These are phyloP conservation scores for Rhaphigaster nebulosa DNA, from an alignment of 2,888 invertebrate genomes.

Conservation along the genomic window DNA sequence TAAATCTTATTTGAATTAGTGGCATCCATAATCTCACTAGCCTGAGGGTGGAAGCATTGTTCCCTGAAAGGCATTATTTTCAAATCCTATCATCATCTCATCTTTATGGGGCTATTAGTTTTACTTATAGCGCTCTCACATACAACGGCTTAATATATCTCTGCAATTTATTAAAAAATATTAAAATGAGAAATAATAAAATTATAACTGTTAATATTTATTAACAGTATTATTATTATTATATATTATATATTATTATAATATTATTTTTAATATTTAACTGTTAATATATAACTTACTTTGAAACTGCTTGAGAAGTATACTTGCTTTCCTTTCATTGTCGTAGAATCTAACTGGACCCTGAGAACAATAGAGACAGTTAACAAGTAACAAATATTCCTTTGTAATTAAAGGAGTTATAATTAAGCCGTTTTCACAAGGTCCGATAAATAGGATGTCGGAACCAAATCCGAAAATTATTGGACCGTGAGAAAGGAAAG, in stretches of 20 bases:
- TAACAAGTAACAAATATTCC: background rate
- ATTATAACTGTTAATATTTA: conserved; percentile 64
- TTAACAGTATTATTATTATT: too few species aligned
- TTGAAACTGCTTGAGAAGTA: conserved; percentile 94
- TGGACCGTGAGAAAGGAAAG: too few species aligned
- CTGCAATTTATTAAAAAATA: conserved; percentile 3
- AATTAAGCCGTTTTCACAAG: too few species aligned
- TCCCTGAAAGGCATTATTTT: background rate
- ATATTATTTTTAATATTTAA: too few species aligned
- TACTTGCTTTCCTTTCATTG: conserved; percentile 95
- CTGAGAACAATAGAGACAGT: conserved; percentile 69
- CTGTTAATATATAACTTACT: conserved; percentile 69
- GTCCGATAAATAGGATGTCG: too few species aligned
- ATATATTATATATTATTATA: too few species aligned
- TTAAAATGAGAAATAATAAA: background rate
- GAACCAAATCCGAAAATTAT: too few species aligned
- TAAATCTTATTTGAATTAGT: background rate
- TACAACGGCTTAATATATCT: background rate
- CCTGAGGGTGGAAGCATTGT: background rate
- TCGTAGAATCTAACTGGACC: conserved; percentile 93
- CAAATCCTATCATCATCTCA: background rate
- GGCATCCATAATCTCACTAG: background rate
- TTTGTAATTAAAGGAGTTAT: too few species aligned
- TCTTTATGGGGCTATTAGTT: background rate
- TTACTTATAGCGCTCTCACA: background rate